Base-by-base conservation (phyloP, 37 sponge, comb jelly and placozoan species). In the Hexactinellida sp. region DNA sequence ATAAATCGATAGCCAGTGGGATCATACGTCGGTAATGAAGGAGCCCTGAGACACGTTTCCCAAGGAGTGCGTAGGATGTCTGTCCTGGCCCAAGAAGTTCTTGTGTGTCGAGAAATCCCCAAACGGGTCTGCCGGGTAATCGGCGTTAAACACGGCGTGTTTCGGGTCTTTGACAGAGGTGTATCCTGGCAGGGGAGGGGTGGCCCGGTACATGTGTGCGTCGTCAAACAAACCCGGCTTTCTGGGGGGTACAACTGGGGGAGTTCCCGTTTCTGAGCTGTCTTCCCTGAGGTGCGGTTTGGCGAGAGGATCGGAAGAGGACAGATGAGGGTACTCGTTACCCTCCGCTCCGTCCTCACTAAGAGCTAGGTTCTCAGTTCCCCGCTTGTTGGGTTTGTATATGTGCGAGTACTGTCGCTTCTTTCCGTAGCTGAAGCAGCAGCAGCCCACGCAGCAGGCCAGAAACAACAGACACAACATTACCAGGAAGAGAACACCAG, bases 161-260 rank as follows among this genome's bases (percentile, higher is more conserved):
- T 63, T 63, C 76, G 76, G 76, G 30, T 63, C 76, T 63, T 63
- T 63, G 3, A 63, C 76, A 23, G 76, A 23, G 30, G 76, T 63
- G 76, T 63, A 63, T 1, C 76, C 76, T 25, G 76, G 19, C 5
- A 63, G 30, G 34, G 76, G 76, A 10, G 76, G 76, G 13, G 76
- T 21, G 30, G 76, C 1, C 19, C 13, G 76, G 30, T 63, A 63
- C 3, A 7, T 7, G 34, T 25, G 30, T 7, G 5, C 30, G 5
- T 63, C 76, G 21, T 63, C 76, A 23, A 63, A 28, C 32, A 7
- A 25, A 10, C 13, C 76, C 21, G 1, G 32, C 76, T 25, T 63
- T n/a, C 76, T 63, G 76, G 76, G 76, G 13, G 76, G 76, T 7
- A 63, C 76, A 10, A 63, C 76, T 10, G 76, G 76, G 13, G 76